Conservation (phyloP, 2,888 invertebrate species). For the Nycteola revayana region DNA sequence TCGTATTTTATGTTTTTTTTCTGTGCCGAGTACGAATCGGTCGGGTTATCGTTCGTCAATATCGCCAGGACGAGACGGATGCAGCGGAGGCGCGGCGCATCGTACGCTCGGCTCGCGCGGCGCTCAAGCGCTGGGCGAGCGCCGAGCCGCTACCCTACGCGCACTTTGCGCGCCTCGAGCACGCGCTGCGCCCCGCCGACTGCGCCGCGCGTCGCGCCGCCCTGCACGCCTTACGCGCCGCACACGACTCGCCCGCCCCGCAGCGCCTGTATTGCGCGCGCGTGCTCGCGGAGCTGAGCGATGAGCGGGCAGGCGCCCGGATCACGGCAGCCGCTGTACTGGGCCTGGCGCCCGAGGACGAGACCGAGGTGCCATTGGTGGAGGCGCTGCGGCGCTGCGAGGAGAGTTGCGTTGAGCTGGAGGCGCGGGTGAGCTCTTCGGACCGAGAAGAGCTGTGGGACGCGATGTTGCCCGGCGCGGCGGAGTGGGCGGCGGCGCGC, state of each 20-base stretch:
- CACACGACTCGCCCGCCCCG: constrained; percentile 18
- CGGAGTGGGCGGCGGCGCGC: constrained; percentile 21
- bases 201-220: constrained; percentile 18
- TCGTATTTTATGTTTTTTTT: too few relatives aligned
- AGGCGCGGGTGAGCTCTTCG: constrained; percentile 18
- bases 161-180: constrained; percentile 53
- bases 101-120: constrained; percentile 27
- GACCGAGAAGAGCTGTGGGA: constrained; percentile 24
- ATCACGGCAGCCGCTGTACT: constrained; percentile 22
- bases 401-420: constrained; percentile 38
- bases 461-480: constrained; percentile 40
- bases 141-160: constrained; percentile 43
- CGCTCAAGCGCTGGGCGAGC: constrained; percentile 31
- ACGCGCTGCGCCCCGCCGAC: constrained; percentile 18
- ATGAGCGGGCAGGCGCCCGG: constrained; percentile 20
- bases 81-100: constrained; percentile 13
- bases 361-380: constrained; percentile 25
- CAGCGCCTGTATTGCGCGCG: constrained; percentile 3
- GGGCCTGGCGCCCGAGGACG: constrained; percentile 18
- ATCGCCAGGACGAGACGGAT: too few relatives aligned
- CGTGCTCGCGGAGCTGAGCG: constrained; percentile 17
- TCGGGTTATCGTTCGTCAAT: too few relatives aligned
- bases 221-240: constrained; percentile 18
- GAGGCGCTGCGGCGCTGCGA: constrained; percentile 39
- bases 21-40: too few relatives aligned